These are phyloP conservation scores for Sthenelais limicola DNA, from an alignment of 2,888 invertebrate species.

Conservation along the genomic window DNA sequence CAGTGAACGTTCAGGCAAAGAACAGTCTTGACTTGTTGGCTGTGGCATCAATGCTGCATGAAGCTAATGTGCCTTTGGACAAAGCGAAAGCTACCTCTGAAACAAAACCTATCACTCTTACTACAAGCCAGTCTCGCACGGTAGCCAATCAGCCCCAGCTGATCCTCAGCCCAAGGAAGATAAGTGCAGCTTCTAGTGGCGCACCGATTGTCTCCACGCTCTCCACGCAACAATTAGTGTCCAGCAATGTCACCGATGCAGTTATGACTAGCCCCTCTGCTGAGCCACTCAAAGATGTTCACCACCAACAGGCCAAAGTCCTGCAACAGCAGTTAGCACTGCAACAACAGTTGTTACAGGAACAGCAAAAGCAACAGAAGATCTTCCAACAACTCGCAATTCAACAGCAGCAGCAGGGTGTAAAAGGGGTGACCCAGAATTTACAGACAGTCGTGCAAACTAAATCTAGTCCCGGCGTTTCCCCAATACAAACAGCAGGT, in stretches of 20 bases:
- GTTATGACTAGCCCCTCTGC: conserved; percentile 29
- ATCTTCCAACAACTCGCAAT: neutral
- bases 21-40: conserved; percentile 19
- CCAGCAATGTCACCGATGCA: too few species aligned
- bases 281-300: neutral
- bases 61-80: too few species aligned
- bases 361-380: conserved; percentile 20
- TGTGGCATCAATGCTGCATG: conserved; percentile 20
- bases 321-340: conserved; percentile 21
- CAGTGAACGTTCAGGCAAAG: conserved; percentile 1
- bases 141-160: too few species aligned
- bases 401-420: conserved; percentile 2
- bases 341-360: conserved; percentile 21
- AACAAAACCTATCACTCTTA: too few species aligned
- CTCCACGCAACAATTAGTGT: too few species aligned
- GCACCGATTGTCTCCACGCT: too few species aligned
- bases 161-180: too few species aligned
- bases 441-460: neutral
- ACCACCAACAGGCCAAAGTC: conserved; percentile 3
- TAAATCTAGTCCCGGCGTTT: neutral
- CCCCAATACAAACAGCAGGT: neutral
- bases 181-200: too few species aligned
- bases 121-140: too few species aligned
- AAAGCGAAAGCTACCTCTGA: too few species aligned
- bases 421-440: too few species aligned